Evolutionary conservation across 1,140 invertebrate genomes (phyloP), one percentile per base, ranked within the genome.

Genomic region (Geopemphigus sp.): DNA sequence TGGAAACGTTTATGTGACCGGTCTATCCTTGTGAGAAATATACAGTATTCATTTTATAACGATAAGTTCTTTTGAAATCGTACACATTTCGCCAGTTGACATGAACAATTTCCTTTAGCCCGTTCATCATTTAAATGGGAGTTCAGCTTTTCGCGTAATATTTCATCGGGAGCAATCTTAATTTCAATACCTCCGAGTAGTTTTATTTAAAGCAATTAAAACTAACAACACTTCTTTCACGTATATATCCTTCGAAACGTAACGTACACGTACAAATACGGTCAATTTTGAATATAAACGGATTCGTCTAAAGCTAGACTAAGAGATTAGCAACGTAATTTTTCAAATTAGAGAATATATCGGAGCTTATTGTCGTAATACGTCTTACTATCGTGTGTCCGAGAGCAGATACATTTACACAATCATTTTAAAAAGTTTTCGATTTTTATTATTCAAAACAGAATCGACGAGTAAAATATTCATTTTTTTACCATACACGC

Each of bases 241-340:
- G 26, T 50, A n/a, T 53, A 70, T 5, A 70, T 70, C 45, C 15
- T n/a, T 50, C 64, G 64, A 24, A 68, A 68, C 39, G 50, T 68
- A 68, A 68, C 45, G 64, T 47, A 68, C 39, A 68, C 47, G 32
- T 64, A 64, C 15, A 64, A n/a, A 8, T 39, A 19, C 32, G 61
- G 32, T 70, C 50, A 50, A 70, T 70, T 6, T 50, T 70, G 45
- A 3, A 70, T 70, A 50, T 50, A n/a, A n/a, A 22, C 50, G 50
- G 66, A 70, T 70, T 70, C 45, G 39, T 70, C 66, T 70, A 50
- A 70, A 50, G 45, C 66, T 70, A 70, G 39, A 68, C 63, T 64
- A 64, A 64, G 63, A 45, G 64, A 68, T 6, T 45, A 68, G 47
- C 64, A 68, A 68, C 47, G 64, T 47, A 45, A n/a, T 68, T 47